A percentile compares a stretch with the other conserved stretches of the same genome.
phyloP scores from a whole-genome alignment of 2,888 invertebrate genomes.

The Erebia palarica region DNA sequence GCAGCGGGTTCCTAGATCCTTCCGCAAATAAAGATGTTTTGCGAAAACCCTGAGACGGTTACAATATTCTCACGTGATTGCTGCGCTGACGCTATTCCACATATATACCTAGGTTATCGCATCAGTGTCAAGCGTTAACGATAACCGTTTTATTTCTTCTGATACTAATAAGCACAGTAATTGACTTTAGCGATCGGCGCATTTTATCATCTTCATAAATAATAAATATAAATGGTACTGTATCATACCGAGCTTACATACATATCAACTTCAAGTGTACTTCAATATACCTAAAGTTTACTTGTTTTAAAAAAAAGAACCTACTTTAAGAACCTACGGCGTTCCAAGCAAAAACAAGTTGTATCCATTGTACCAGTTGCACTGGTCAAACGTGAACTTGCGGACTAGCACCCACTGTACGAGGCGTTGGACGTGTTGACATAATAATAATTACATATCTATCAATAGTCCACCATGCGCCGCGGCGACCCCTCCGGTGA shows the following conservation, averaged over 20 bases:
- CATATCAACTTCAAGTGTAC: too few relatives aligned
- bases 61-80: constrained; percentile 35
- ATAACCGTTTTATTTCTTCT: constrained; percentile 34
- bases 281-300: too few relatives aligned
- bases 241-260: too few relatives aligned
- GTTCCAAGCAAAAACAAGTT: too few relatives aligned
- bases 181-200: constrained; percentile 30
- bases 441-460: constrained; percentile 14
- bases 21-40: background rate
- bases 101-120: constrained; percentile 34
- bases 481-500: constrained; percentile 42
- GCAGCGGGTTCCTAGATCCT: background rate
- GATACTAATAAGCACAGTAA: constrained; percentile 41
- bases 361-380: background rate
- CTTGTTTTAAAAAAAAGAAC: too few relatives aligned
- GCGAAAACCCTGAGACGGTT: background rate
- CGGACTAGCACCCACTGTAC: background rate
- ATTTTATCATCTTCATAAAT: constrained; percentile 31
- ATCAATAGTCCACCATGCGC: constrained; percentile 32
- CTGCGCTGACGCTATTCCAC: constrained; percentile 29
- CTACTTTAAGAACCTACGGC: too few relatives aligned
- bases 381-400: constrained; percentile 24
- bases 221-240: constrained; percentile 25
- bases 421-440: constrained; percentile 12
- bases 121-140: constrained; percentile 34